A percentile compares a stretch with the other conserved stretches of the same genome.
phyloP scores from a whole-genome alignment of 2,797 vertebrate species.

The Aphelocoma californica region DNA sequence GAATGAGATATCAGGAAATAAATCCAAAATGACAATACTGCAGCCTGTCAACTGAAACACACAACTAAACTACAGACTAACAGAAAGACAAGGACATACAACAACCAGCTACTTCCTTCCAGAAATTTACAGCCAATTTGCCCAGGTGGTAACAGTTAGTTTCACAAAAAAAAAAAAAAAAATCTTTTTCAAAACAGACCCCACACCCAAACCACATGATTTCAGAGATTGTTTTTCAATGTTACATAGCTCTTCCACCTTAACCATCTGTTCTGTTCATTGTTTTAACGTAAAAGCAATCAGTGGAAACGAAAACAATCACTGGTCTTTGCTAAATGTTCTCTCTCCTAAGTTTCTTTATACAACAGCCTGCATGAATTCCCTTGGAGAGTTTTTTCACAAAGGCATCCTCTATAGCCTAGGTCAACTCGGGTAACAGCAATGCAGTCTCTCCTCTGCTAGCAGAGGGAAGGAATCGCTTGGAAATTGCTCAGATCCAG shows the following conservation, averaged over 20 bases:
- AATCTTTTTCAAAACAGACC: background rate
- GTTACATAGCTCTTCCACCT: background rate
- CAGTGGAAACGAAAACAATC: constrained; percentile 5
- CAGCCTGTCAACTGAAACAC: background rate
- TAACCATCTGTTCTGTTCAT: background rate
- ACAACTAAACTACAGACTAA: background rate
- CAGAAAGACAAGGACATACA: background rate
- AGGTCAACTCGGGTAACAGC: background rate
- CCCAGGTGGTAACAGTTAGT: background rate
- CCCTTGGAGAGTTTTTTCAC: background rate
- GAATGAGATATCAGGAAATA: background rate
- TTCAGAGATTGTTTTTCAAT: background rate
- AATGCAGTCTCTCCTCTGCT: background rate
- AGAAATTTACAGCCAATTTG: background rate
- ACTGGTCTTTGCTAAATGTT: background rate
- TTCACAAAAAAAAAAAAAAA: background rate
- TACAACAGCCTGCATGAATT: background rate
- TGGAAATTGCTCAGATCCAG: background rate
- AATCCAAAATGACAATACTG: background rate
- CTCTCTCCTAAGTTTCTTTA: background rate
- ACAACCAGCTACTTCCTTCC: background rate
- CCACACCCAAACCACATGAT: background rate
- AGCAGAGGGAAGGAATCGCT: background rate
- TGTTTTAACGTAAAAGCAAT: background rate
- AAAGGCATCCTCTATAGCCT: background rate